Evolutionary conservation across 2,113 vertebrate species (phyloP), one percentile per base, ranked within the genome.

Genomic region (Balaeniceps rex): DNA sequence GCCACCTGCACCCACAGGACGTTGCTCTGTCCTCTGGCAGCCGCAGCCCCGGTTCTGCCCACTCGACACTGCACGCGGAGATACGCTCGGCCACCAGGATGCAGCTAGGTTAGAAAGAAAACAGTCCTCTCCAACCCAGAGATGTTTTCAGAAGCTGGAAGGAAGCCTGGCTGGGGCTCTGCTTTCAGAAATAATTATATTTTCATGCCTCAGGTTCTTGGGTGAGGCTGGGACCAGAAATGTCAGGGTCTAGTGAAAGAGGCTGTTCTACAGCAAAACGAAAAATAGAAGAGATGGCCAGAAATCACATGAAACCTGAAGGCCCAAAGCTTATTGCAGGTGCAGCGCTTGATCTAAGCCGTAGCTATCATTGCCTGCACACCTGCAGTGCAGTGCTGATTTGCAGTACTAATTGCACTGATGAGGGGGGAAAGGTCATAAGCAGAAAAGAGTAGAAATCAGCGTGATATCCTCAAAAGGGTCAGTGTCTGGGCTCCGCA

Each of bases 301-400:
- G 34, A 64, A 64, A 36, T 54, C 40, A 3, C 34, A 5, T 3
- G 28, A 11, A 23, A 46, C 18, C 28, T 12, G 31, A 49, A 44
- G 44, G n/a, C 31, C 44, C 36, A 25, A 12, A 31, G 63, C 36
- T 40, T 21, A 3, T 6, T 51, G 44, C 84, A 42, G 36, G 84
- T 21, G 72, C 52, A 25, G 72, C 36, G 4, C 15, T 0, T 14
- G 16, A 6, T 10, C 83, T 10, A 5, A 25, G 6, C 16, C 52
- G 2, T 1, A 2, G n/a, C 36, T 7, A 1, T 8, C 16, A 6
- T 1, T 8, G 57, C 60, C 60, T 18, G 29, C 29, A 7, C 42
- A 38, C 14, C 65, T 40, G 65, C 29, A 6, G 19, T 3, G 29
- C 29, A 7, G 31, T 2, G 54, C 63, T 44, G 0, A 2, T 36